Percentiles rank a stretch among this genome's conserved stretches.
These are phyloP conservation scores for Erebia palarica DNA, from an alignment of 2,888 invertebrate species.

Conservation along the genomic window DNA sequence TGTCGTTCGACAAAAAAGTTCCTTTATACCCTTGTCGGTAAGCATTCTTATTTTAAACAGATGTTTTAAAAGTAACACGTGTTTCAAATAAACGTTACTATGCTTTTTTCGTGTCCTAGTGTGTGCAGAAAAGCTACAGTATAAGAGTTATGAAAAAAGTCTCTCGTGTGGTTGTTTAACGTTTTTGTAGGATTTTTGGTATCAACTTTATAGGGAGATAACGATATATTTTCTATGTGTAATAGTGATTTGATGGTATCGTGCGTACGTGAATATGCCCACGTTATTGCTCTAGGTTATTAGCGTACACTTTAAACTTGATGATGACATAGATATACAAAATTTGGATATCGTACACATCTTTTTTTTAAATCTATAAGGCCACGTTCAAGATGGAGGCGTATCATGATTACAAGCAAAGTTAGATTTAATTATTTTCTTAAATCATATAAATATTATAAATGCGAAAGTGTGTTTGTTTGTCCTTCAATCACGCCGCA, in stretches of 20 bases:
- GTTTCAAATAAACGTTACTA: not conserved
- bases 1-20: not conserved
- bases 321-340: not conserved
- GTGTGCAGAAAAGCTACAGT: not conserved
- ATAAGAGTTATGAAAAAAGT: not conserved
- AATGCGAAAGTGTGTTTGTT: too few relatives aligned
- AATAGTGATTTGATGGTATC: constrained; percentile 42
- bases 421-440: too few relatives aligned
- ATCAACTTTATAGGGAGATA: not conserved
- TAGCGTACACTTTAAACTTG: not conserved
- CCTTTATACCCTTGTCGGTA: not conserved
- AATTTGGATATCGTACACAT: too few relatives aligned
- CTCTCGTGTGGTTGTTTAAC: not conserved
- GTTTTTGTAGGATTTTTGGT: constrained; percentile 12
- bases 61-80: not conserved
- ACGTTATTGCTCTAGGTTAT: constrained; percentile 36
- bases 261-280: constrained; percentile 59
- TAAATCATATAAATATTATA: too few relatives aligned
- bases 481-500: too few relatives aligned
- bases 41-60: not conserved
- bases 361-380: too few relatives aligned
- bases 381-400: too few relatives aligned
- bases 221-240: not conserved
- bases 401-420: too few relatives aligned
- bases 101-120: not conserved